A percentile compares a stretch with the other conserved stretches of the same genome.
Conservation (phyloP, 2,113 vertebrate species). For the Diadophis punctatus region DNA sequence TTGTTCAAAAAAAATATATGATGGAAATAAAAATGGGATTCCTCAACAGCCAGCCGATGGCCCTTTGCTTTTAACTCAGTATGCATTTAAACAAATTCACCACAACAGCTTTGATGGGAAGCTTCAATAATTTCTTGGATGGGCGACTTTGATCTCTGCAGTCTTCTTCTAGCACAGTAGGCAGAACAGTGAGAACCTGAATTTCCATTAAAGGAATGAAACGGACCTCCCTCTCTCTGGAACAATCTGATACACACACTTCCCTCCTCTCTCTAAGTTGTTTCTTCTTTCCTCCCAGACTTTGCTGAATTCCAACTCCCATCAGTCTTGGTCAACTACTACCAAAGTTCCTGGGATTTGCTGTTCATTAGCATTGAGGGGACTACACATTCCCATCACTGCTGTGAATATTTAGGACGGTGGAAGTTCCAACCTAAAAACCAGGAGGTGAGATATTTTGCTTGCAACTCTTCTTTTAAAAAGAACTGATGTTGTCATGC, state of each 20-base stretch:
- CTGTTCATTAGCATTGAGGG: not conserved
- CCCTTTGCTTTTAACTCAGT: not conserved
- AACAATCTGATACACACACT: not conserved
- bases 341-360: not conserved
- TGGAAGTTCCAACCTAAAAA: not conserved
- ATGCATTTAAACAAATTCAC: not conserved
- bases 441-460: not conserved
- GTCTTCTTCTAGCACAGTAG: not conserved
- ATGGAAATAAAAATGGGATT: not conserved
- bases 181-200: not conserved
- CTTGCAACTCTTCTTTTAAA: not conserved
- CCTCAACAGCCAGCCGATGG: not conserved
- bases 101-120: not conserved
- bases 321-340: not conserved
- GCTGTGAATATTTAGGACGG: not conserved
- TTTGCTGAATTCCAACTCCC: not conserved
- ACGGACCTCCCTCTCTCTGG: not conserved
- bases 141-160: not conserved
- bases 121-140: not conserved
- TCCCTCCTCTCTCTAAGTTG: not conserved
- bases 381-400: not conserved
- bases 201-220: not conserved
- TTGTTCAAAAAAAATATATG: not conserved
- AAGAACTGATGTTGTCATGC: not conserved
- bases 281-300: not conserved